These are phyloP conservation scores for Caenorhabditis doughertyi DNA, from an alignment of 2,888 invertebrate species.

Conservation along the genomic window DNA sequence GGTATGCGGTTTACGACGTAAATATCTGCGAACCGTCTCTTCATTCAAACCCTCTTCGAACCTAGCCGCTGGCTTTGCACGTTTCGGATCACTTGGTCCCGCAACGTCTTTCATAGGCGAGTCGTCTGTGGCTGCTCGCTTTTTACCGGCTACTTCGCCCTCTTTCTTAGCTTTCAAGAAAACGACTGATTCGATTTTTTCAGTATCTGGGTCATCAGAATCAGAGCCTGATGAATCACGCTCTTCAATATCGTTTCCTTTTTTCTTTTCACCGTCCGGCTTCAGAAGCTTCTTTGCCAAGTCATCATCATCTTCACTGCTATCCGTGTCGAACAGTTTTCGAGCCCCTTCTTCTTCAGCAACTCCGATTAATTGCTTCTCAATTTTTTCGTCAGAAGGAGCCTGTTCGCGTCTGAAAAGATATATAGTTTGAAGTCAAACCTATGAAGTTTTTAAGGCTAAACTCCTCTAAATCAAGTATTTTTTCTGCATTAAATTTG, in stretches of 20 bases:
- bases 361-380: slow-evolving; percentile 91
- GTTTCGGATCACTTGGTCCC: slow-evolving; percentile 68
- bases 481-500: no score
- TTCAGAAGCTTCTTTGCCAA: slow-evolving; percentile 71
- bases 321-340: slow-evolving; percentile 73
- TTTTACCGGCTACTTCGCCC: slow-evolving; percentile 57
- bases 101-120: slow-evolving; percentile 34
- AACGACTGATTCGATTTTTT: slow-evolving; percentile 81
- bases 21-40: slow-evolving; percentile 89
- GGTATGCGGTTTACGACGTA: slow-evolving; percentile 97
- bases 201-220: slow-evolving; percentile 84
- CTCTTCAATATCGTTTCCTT: slow-evolving; percentile 71
- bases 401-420: slow-evolving; percentile 78
- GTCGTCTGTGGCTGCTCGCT: slow-evolving; percentile 50
- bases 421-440: not conserved
- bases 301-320: slow-evolving; percentile 71
- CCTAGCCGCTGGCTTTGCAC: slow-evolving; percentile 63
- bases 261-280: slow-evolving; percentile 62
- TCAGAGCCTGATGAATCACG: slow-evolving; percentile 82
- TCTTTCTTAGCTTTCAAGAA: slow-evolving; percentile 76
- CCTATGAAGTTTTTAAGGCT: no score
- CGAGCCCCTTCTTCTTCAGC: slow-evolving; percentile 92
- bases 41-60: slow-evolving; percentile 74
- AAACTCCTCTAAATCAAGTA: no score
- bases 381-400: slow-evolving; percentile 86